phyloP scores from a whole-genome alignment of 2,797 vertebrate genomes.

The Sarcoramphus papa region DNA sequence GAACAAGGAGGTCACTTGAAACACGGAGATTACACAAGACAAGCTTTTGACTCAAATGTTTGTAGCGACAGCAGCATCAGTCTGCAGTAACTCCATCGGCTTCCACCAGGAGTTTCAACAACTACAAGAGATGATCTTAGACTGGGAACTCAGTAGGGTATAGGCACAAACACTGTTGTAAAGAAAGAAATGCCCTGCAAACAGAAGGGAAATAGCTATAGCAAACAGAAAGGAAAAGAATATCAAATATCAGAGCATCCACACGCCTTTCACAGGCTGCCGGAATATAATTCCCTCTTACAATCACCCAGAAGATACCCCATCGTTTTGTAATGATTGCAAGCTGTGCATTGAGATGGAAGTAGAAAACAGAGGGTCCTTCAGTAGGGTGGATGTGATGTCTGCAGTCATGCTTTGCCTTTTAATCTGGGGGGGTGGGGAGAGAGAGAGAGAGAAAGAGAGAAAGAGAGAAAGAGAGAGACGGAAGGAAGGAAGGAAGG shows the following conservation, averaged over 20 bases:
- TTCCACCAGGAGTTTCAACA: not conserved
- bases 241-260: not conserved
- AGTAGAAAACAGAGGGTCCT: not conserved
- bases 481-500: not conserved
- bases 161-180: not conserved
- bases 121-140: not conserved
- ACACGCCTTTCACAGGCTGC: not conserved
- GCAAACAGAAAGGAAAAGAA: not conserved
- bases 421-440: not conserved
- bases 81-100: not conserved
- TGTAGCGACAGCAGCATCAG: not conserved
- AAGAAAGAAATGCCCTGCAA: not conserved
- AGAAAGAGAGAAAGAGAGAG: not conserved
- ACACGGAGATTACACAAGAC: not conserved
- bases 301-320: not conserved
- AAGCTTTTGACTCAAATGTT: not conserved
- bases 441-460: no score
- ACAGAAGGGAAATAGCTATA: not conserved
- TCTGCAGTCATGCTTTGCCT: not conserved
- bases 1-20: not conserved
- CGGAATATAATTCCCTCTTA: not conserved
- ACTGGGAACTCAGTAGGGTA: not conserved
- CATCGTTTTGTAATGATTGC: not conserved
- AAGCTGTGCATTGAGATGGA: not conserved
- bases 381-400: not conserved